Evolutionary conservation across 2,113 vertebrate genomes (phyloP), one percentile per base, ranked within the genome.

Genomic region (Brachyhypopomus occidentalis): DNA sequence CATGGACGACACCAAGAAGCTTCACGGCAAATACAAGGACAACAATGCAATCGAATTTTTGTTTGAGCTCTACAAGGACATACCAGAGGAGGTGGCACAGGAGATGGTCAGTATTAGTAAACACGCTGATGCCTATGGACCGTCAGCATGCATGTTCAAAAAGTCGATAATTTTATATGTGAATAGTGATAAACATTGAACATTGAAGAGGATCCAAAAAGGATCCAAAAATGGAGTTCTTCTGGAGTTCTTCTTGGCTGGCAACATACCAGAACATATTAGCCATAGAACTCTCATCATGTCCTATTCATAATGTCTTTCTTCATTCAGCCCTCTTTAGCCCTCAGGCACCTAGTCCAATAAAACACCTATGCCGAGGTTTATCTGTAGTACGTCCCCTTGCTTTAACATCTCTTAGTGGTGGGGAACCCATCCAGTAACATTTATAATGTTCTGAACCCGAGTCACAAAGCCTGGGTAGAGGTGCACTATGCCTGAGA

Each of bases 31-130:
- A 64, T 97, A 97, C 82, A 95, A 98, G 85, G 96, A 98, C 92
- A 97, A 98, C 91, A 95, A 97, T 0, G 97, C 97, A 89, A 96
- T 99, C 0, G 97, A 99, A 91, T 98, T 99, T 89, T 91, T 96
- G 84, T 99, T 97, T 0, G 95, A 98, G 83, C 91, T 98, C 25
- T 95, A 96, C 88, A 96, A 96, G 80, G 97, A 99, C 0, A 91
- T 97, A 12, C 96, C 97, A 0, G 97, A 99, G 90, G 96, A 97
- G 88, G 97, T 98, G 85, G 97, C 96, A 0, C 96, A 97, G 90
- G 97, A 99, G 89, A 99, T 99, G 97, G 97, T 98, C 75, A 72
- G 78, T n/a, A 36, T 38, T 69, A 11, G 12, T 30, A 12, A 20
- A 34, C 2, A 19, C 5, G 25, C 25, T 30, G 78, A 17, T 66